These are phyloP conservation scores for Tetanocera ferruginea DNA, from an alignment of 2,888 invertebrate genomes.

Conservation along the genomic window DNA sequence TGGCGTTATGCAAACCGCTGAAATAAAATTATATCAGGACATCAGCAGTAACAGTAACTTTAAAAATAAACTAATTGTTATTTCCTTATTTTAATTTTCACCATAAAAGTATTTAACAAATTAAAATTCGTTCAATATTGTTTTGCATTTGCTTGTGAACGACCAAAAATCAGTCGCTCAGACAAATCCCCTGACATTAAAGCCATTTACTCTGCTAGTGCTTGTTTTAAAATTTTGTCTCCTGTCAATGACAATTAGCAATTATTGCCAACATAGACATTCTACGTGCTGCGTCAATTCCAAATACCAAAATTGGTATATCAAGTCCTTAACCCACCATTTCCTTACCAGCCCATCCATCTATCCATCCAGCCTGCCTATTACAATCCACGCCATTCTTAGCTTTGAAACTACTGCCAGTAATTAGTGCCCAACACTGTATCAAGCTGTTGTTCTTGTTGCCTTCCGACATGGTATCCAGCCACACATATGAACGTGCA, in stretches of 20 bases:
- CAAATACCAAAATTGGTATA: slow-evolving; percentile 30
- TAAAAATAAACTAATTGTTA: neutral
- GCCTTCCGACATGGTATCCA: slow-evolving; percentile 5
- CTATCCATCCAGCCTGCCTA: neutral
- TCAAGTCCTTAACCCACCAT: neutral
- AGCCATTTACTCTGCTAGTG: neutral
- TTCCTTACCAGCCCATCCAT: no score
- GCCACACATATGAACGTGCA: slow-evolving; percentile 18
- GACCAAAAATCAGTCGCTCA: neutral
- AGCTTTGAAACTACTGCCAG: neutral
- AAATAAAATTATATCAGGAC: neutral
- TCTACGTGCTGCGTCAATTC: slow-evolving; percentile 2
- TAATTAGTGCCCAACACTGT: slow-evolving; percentile 33
- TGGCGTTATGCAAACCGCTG: neutral
- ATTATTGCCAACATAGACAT: slow-evolving; percentile 6
- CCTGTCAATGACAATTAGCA: slow-evolving; percentile 34
- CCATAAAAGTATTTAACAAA: neutral
- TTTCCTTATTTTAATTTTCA: neutral
- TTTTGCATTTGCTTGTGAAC: neutral
- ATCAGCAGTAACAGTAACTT: neutral
- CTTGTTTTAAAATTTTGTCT: slow-evolving; percentile 24
- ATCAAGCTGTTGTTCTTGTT: neutral
- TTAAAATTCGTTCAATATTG: neutral
- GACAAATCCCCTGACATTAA: neutral
- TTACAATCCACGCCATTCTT: neutral